phyloP scores from a whole-genome alignment of 2,113 vertebrate genomes.

The Zootoca vivipara region DNA sequence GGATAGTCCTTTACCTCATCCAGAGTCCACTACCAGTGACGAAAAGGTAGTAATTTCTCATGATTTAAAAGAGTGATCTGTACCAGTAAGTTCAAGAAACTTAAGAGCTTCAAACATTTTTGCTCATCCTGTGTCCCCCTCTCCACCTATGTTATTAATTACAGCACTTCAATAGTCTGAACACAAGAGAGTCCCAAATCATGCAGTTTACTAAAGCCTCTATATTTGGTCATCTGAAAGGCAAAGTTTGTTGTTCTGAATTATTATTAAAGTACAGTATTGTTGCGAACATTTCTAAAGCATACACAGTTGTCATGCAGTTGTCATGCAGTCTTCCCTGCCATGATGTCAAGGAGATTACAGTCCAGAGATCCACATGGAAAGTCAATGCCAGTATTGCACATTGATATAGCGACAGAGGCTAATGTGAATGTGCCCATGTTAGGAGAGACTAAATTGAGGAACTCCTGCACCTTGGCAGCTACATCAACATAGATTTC shows the following conservation, averaged over 20 bases:
- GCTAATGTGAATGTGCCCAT: background rate
- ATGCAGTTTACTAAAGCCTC: background rate
- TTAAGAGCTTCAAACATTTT: background rate
- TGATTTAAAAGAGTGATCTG: background rate
- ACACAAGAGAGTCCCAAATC: background rate
- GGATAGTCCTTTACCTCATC: slow-evolving; percentile 95
- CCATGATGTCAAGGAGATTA: background rate
- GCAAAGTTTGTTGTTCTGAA: background rate
- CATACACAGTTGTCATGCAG: background rate
- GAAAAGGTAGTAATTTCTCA: slow-evolving; percentile 84
- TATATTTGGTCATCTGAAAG: background rate
- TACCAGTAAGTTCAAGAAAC: background rate
- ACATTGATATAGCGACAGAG: background rate
- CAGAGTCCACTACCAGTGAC: slow-evolving; percentile 96
- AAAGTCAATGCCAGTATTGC: background rate
- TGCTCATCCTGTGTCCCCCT: background rate
- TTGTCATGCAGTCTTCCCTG: background rate
- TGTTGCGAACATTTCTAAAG: background rate
- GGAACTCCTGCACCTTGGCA: background rate
- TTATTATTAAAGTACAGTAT: background rate
- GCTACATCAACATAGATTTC: background rate
- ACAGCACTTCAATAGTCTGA: background rate
- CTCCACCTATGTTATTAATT: background rate
- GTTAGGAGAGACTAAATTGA: background rate
- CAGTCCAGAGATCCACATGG: background rate